Conservation (phyloP, 2,113 vertebrate genomes). For the Puntigrus tetrazona region DNA sequence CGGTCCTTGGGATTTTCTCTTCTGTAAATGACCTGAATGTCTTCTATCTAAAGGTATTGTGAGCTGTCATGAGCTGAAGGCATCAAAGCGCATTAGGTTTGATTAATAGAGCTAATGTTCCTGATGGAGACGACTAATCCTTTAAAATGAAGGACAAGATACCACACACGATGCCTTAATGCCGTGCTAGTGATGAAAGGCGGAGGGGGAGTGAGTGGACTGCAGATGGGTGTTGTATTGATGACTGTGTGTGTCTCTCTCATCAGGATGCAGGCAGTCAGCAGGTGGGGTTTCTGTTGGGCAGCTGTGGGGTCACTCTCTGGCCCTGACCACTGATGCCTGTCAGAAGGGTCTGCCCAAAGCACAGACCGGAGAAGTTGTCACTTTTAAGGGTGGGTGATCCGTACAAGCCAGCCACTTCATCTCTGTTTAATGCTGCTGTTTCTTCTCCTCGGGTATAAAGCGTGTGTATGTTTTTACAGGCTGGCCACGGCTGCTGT, state of each 20-base stretch:
- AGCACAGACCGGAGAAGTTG: constrained; percentile 92
- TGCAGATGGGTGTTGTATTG: neutral
- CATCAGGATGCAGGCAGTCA: constrained; percentile 92
- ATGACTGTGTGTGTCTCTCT: constrained; percentile 31
- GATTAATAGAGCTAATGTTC: neutral
- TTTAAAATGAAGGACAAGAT: neutral
- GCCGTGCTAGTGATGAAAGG: neutral
- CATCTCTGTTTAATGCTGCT: neutral
- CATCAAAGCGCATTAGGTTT: neutral
- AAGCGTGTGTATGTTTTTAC: constrained; percentile 42
- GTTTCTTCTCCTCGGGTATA: neutral
- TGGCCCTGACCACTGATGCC: constrained; percentile 93
- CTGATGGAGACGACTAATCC: neutral
- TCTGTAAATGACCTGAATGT: neutral
- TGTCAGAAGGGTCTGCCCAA: constrained; percentile 97
- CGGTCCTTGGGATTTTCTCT: neutral
- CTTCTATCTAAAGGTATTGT: neutral
- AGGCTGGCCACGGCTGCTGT: constrained; percentile 93
- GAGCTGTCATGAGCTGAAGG: neutral
- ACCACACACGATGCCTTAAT: neutral
- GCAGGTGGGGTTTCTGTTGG: constrained; percentile 93
- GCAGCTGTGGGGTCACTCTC: constrained; percentile 89
- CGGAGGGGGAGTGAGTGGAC: neutral
- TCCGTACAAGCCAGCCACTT: neutral
- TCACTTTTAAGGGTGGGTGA: constrained; percentile 87